Evolutionary conservation across 2,888 invertebrate genomes (phyloP), one percentile per base, ranked within the genome.

Genomic region (Onthophagus sagittarius): DNA sequence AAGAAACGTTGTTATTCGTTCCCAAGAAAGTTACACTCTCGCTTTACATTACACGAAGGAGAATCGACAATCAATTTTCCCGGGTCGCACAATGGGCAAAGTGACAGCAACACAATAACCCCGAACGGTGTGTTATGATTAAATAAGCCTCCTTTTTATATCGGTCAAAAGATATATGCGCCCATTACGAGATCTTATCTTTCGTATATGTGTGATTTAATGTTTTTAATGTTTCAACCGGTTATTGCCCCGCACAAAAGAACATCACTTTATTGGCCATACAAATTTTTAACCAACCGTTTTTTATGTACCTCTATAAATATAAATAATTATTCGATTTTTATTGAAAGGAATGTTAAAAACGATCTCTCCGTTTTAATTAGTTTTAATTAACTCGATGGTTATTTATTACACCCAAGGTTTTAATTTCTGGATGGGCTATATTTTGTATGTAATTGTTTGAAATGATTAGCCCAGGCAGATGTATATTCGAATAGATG

Each of bases 101-200:
- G 71, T 71, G 73, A 73, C 73, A 71, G 71, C 15, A n/a, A 15
- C 70, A 73, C 73, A 73, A 71, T 70, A 73, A 69, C 15, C 71
- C 62, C 71, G 73, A 67, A 62, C 73, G 23, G 23, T 23, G 71
- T 73, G 73, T 73, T 73, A 73, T 73, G 73, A 73, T 73, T 73
- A 73, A 73, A 73, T 73, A 73, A 73, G 73, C 71, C 70, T 71
- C 71, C 67, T 73, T 67, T 71, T 71, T 39, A 70, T 14, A 69
- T 73, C 70, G 62, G 67, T 64, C 70, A 73, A 73, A 67, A 62
- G 67, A 71, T 71, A 73, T 73, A 73, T 73, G 71, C 62, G 73
- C 31, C 71, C 62, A 65, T 73, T 73, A 73, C 63, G 65, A 64
- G 67, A 73, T 73, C 73, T 73, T 73, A 73, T 73, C 70, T 67